Evolutionary conservation across 1,140 invertebrate species (phyloP), one percentile per base, ranked within the genome.

Genomic region (Camponotus vicinus): DNA sequence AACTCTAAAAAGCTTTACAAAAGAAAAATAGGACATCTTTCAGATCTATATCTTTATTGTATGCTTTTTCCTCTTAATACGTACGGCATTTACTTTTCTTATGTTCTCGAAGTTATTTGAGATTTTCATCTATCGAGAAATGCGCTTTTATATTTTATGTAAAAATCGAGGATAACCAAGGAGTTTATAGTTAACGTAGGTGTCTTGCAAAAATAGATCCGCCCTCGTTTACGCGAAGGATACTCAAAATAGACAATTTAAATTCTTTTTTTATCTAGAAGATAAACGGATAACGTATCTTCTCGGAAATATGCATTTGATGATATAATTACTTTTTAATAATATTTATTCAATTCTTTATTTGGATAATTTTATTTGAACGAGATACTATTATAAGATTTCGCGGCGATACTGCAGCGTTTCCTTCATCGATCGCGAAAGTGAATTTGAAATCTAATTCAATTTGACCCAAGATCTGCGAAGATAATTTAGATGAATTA

Each of bases 401-500:
- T 40, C 8, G 11, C 55, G n/a, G 13, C 27, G 37, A 27, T 1
- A 15, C 15, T 6, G 49, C 15, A 11, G 37, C 15, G 13, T 55
- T 69, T 37, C 7, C 11, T 52, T 70, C 78, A 88, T 91, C 49
- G 87, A 89, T 88, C 52, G 78, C 76, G 3, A 80, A 64, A 85
- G 52, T 27, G 27, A 27, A 87, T 88, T 91, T 70, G 88, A 91
- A 91, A 91, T 91, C 83, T 77, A 89, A 91, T 91, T 64, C 42
- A 79, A 84, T 67, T 76, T n/a, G 11, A 37, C 21, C 32, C n/a
- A 32, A 27, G 21, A 71, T 37, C 34, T 70, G 7, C 55, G 52
- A 13, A 55, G 70, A 34, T 27, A 92, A 91, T 93, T 92, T 88
- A 84, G 52, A 55, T 73, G 88, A 92, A 93, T 93, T 92, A 93